A percentile compares a stretch with the other conserved stretches of the same genome.
Evolutionary conservation across 1,140 invertebrate genomes (phyloP).

Genomic region (Radopholus similis): DNA sequence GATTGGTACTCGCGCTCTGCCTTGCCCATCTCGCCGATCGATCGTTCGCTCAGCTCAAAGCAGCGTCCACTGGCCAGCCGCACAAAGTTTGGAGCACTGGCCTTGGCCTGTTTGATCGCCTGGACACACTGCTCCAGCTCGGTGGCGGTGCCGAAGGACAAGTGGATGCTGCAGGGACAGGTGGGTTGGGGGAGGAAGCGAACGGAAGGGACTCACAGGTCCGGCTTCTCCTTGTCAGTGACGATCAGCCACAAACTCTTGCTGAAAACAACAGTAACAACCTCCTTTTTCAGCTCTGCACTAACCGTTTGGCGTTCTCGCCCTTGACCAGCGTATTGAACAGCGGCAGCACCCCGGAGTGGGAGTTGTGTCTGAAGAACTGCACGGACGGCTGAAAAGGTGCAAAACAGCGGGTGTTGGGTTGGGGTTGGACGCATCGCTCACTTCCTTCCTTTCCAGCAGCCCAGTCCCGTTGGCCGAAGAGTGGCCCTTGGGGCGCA

Average conservation of each 20-base stretch:
- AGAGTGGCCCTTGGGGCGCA: conserved; percentile 25
- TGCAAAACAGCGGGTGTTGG: background rate
- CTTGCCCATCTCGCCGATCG: conserved; percentile 7
- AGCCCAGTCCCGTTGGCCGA: background rate
- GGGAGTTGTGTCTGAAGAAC: conserved; percentile 13
- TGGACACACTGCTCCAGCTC: conserved; percentile 34
- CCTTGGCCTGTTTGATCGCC: conserved; percentile 31
- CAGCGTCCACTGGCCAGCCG: background rate
- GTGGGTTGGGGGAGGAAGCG: background rate
- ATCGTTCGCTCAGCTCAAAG: conserved; percentile 9
- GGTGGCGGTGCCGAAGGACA: conserved; percentile 18
- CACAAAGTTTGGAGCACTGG: conserved; percentile 30
- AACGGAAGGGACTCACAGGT: conserved; percentile 24
- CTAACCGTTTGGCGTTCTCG: conserved; percentile 22
- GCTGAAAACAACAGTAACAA: background rate
- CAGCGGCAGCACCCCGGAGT: conserved; percentile 34
- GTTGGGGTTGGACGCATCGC: background rate
- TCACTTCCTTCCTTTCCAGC: background rate
- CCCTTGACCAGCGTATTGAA: conserved; percentile 25
- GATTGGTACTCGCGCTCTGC: conserved; percentile 22
- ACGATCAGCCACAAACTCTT: conserved; percentile 33
- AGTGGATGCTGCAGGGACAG: conserved; percentile 5
- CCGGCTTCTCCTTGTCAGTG: conserved; percentile 25
- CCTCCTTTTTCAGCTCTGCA: background rate
- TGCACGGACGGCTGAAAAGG: background rate